Percentiles rank a stretch among this genome's conserved stretches.
Evolutionary conservation across 2,113 vertebrate species (phyloP).

Genomic region (Ptychochromis oligacanthus): DNA sequence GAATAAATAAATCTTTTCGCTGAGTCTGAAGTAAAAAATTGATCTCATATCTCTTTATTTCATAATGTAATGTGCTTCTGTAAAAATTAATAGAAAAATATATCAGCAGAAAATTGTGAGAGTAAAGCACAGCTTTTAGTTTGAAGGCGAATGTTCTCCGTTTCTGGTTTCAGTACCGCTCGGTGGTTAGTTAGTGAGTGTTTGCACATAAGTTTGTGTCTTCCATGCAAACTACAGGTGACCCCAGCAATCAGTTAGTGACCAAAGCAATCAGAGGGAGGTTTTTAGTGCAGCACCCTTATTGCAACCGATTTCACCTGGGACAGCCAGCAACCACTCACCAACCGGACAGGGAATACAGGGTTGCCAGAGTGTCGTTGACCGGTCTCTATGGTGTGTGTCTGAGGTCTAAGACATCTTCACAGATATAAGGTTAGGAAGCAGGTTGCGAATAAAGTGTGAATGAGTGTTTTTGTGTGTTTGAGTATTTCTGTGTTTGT

Average conservation of each 20-base stretch:
- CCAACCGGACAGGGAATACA: background rate
- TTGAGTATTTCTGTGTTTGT: background rate
- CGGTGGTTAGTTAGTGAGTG: background rate
- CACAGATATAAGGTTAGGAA: background rate
- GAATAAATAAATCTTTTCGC: background rate
- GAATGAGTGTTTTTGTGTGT: background rate
- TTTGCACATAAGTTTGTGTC: background rate
- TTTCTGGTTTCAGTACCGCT: background rate
- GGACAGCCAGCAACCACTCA: background rate
- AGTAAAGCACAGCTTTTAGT: background rate
- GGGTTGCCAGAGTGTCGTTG: background rate
- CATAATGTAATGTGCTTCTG: background rate
- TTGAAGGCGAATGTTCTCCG: background rate
- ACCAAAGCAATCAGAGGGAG: background rate
- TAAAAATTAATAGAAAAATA: background rate
- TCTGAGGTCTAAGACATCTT: background rate
- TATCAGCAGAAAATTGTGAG: background rate
- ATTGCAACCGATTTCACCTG: background rate
- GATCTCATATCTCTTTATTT: background rate
- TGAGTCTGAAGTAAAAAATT: background rate
- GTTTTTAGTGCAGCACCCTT: background rate
- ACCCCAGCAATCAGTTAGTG: background rate
- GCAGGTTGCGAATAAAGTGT: background rate
- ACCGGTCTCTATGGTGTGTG: background rate
- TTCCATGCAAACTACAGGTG: background rate